Conservation (phyloP, 2,113 vertebrate species). For the Oxyruncus cristatus region DNA sequence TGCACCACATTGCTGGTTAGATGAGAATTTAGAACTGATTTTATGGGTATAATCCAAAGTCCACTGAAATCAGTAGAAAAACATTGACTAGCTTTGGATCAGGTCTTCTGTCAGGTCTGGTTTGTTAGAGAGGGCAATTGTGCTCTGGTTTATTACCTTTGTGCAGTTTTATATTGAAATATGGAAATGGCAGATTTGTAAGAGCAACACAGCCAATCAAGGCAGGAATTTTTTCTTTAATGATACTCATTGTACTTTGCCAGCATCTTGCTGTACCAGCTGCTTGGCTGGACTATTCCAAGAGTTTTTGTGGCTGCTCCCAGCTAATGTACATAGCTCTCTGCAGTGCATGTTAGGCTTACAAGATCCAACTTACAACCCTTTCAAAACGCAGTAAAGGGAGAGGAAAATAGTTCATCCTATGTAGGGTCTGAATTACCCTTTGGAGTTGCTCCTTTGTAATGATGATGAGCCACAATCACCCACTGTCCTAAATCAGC, state of each 20-base stretch:
- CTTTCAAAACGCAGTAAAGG: not conserved
- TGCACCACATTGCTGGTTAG: not conserved
- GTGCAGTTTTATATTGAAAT: not conserved
- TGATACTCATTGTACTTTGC: not conserved
- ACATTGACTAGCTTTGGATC: not conserved
- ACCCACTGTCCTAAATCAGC: not conserved
- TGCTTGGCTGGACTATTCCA: not conserved
- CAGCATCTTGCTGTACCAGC: not conserved
- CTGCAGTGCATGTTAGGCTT: not conserved
- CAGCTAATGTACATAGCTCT: not conserved
- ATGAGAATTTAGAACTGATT: slow-evolving; percentile 15
- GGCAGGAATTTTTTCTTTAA: not conserved
- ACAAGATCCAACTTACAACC: not conserved
- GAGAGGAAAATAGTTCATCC: not conserved
- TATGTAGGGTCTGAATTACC: not conserved
- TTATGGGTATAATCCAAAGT: not conserved
- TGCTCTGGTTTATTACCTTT: not conserved
- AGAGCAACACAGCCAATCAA: not conserved
- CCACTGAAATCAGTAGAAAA: not conserved
- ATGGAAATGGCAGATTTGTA: not conserved
- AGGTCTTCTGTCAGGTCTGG: not conserved
- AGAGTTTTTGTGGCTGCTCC: not conserved
- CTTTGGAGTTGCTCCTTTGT: not conserved
- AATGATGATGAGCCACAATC: not conserved
- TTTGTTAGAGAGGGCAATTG: not conserved